Evolutionary conservation across 1,140 invertebrate species (phyloP).

Genomic region (Heliconius congener): DNA sequence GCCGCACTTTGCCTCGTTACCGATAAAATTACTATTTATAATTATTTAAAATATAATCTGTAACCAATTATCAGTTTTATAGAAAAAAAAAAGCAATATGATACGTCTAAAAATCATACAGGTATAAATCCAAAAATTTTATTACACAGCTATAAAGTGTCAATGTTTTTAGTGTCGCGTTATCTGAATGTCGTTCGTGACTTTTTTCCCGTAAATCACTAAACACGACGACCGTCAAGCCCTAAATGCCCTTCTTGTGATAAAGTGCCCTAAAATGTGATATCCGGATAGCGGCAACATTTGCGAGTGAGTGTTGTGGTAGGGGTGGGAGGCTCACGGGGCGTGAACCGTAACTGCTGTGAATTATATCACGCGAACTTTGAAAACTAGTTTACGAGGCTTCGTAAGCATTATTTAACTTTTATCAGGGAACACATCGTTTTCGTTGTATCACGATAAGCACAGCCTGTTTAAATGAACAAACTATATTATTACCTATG

Average conservation of each 20-base stretch:
- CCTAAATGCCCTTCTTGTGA: slow-evolving; percentile 30
- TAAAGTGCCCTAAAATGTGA: slow-evolving; percentile 45
- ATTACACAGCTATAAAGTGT: slow-evolving; percentile 37
- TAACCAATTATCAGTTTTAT: no score
- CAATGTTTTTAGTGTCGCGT: slow-evolving; percentile 33
- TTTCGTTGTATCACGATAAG: slow-evolving; percentile 46
- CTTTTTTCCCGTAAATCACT: slow-evolving; percentile 45
- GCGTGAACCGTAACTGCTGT: slow-evolving; percentile 44
- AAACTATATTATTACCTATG: background rate
- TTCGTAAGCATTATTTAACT: slow-evolving; percentile 57
- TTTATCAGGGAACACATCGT: slow-evolving; percentile 50
- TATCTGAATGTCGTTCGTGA: slow-evolving; percentile 38
- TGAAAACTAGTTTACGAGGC: slow-evolving; percentile 51
- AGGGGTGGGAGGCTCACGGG: slow-evolving; percentile 38
- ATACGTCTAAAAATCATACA: background rate
- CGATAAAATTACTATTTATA: no score
- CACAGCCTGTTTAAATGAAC: slow-evolving; percentile 32
- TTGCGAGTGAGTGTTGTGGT: slow-evolving; percentile 55
- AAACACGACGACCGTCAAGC: slow-evolving; percentile 41
- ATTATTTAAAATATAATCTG: no score
- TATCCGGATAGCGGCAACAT: slow-evolving; percentile 38
- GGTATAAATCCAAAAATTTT: slow-evolving; percentile 20
- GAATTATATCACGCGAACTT: slow-evolving; percentile 53
- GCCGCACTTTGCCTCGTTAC: no score
- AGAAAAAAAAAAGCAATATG: background rate